Conservation (phyloP, 1,140 invertebrate species). For the Anoplolepis gracilipes region DNA sequence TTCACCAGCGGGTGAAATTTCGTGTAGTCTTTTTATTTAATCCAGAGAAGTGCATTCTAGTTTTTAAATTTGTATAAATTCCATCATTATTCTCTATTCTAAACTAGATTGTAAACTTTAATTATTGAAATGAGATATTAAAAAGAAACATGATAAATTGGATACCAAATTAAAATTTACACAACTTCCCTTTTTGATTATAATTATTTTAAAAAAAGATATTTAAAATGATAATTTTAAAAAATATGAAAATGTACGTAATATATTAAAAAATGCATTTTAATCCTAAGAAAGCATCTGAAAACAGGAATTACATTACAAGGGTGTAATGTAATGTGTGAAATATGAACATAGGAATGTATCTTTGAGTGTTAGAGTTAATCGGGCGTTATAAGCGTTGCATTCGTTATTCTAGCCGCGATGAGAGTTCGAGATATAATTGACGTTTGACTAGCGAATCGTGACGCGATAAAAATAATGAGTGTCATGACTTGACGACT, state of each 20-base stretch:
- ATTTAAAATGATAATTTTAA: background rate
- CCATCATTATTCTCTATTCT: background rate
- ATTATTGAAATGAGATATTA: slow-evolving; percentile 8
- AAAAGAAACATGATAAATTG: background rate
- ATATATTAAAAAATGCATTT: background rate
- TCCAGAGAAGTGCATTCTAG: slow-evolving; percentile 10
- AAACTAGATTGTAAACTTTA: slow-evolving; percentile 15
- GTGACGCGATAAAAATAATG: slow-evolving; percentile 6
- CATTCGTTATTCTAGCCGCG: background rate
- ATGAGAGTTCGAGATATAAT: background rate
- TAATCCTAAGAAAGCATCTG: no score
- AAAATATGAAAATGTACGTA: background rate
- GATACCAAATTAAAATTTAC: background rate
- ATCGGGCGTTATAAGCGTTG: background rate
- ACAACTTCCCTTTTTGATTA: background rate
- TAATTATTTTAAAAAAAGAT: background rate
- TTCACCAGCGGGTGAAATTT: background rate
- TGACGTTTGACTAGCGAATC: slow-evolving; percentile 13
- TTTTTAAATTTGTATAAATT: background rate
- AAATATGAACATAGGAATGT: background rate
- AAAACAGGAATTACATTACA: background rate
- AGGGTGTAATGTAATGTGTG: background rate
- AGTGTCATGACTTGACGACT: background rate
- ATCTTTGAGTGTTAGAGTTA: background rate
- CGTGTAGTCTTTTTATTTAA: background rate